A percentile compares a stretch with the other conserved stretches of the same genome.
These are phyloP conservation scores for Saimiri boliviensis DNA, from an alignment of 2,113 vertebrate genomes.

Conservation along the genomic window DNA sequence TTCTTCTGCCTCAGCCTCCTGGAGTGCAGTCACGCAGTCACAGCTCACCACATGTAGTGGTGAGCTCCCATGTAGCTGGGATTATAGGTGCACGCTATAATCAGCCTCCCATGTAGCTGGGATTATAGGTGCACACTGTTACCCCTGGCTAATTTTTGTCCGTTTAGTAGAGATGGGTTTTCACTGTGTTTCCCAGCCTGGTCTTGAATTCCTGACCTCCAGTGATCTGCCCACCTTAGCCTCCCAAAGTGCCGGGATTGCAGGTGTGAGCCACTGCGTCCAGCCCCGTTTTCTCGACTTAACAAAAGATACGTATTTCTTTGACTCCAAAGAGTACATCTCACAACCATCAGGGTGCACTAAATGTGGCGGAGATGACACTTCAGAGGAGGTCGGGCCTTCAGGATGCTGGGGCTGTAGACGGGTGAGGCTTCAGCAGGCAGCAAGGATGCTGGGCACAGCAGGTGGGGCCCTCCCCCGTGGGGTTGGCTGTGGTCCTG, in stretches of 20 bases:
- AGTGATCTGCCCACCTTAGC: neutral
- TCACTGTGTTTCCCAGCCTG: neutral
- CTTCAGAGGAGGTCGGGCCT: too few species aligned
- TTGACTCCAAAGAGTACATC: neutral
- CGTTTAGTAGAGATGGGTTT: neutral
- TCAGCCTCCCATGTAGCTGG: neutral
- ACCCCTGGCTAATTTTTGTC: neutral
- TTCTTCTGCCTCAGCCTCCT: neutral
- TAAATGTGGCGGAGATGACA: neutral
- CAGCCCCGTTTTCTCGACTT: neutral
- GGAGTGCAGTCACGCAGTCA: too few species aligned
- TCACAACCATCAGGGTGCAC: neutral
- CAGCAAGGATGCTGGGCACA: too few species aligned
- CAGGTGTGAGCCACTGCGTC: neutral
- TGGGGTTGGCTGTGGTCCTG: too few species aligned
- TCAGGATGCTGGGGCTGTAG: too few species aligned
- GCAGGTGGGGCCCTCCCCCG: too few species aligned
- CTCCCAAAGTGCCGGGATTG: neutral
- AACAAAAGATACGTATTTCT: neutral
- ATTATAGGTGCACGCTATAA: too few species aligned
- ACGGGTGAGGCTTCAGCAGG: too few species aligned
- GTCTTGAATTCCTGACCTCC: neutral
- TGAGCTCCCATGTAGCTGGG: too few species aligned
- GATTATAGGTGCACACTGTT: neutral
- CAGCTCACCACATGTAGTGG: too few species aligned